Conservation (phyloP, 2,888 invertebrate species). For the Acleris sparsana region DNA sequence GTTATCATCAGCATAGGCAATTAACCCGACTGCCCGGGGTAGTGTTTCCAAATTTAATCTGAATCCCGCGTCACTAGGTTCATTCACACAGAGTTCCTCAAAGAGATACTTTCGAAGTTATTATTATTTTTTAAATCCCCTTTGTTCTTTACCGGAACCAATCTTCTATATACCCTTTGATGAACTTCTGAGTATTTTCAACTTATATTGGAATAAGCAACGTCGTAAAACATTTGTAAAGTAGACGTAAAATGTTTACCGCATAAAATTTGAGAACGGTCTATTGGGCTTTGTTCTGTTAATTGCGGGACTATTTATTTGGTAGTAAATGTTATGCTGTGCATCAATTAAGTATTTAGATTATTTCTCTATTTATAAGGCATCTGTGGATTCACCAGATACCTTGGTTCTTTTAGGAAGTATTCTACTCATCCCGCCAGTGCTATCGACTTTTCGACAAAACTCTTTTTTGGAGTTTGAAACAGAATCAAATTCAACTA, state of each 20-base stretch:
- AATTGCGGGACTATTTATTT: conserved; percentile 10
- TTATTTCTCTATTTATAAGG: too few species aligned
- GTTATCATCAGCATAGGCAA: background rate
- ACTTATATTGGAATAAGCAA: conserved; percentile 28
- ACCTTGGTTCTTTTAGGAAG: too few species aligned
- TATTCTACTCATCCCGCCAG: too few species aligned
- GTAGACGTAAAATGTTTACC: conserved; percentile 40
- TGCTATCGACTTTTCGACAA: too few species aligned
- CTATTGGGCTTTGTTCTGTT: conserved; percentile 24
- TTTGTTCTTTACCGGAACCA: background rate
- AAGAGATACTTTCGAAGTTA: too few species aligned
- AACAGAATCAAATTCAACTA: too few species aligned
- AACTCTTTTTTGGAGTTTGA: too few species aligned
- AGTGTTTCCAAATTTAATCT: background rate
- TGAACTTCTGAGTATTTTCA: conserved; percentile 8
- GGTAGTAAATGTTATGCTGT: background rate
- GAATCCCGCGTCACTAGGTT: conserved; percentile 5
- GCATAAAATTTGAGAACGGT: conserved; percentile 44
- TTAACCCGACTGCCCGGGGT: background rate
- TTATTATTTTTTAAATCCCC: too few species aligned
- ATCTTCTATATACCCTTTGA: background rate
- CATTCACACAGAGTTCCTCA: background rate
- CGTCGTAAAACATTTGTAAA: conserved; percentile 40
- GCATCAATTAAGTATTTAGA: too few species aligned
- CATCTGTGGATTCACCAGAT: too few species aligned